Evolutionary conservation across 2,797 vertebrate genomes (phyloP), one percentile per base, ranked within the genome.

Genomic region (Tinamus major): DNA sequence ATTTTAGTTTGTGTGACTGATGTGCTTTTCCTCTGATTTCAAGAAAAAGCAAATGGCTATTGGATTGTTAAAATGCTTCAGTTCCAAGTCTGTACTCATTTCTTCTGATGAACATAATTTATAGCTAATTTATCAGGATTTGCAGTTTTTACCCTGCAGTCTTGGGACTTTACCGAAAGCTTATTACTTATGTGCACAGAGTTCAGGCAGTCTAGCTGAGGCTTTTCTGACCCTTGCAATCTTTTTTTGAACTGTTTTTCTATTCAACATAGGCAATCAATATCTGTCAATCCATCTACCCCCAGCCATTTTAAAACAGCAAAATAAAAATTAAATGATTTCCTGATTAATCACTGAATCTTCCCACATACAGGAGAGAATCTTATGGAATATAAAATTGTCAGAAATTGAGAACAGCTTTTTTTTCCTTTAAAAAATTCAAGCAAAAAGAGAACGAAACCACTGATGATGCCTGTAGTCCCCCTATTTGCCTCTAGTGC

Each of bases 121-220:
- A 59, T 56, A 91, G 89, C 76, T 86, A 78, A 89, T 87, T 87
- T 91, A 91, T 77, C 64, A 89, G 69, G 72, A 91, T 89, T 91
- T 92, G 80, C 79, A 94, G 85, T 55, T 93, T 89, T 89, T 79
- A 89, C 13, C 42, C 77, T 82, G 64, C 23, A 89, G 69, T 53
- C 81, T 85, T 58, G 26, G 44, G 37, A 33, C 37, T 90, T 92
- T 87, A 87, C 85, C 24, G 68, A 85, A 87, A 91, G 55, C 61
- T 74, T 94, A 48, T 87, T 94, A 92, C 90, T 92, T 93, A 91
- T 37, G 5, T 71, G 64, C 56, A 72, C 24, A 79, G 65, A 85
- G 79, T 85, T 90, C 84, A 79, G 65, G 61, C 26, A 77, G 64
- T 56, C 53, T 70, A 83, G 37, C 9, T 64, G 44, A 44, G 88